Evolutionary conservation across 92 coral and sea anemone species (phyloP).

Genomic region (Chrysogorgia sp.): DNA sequence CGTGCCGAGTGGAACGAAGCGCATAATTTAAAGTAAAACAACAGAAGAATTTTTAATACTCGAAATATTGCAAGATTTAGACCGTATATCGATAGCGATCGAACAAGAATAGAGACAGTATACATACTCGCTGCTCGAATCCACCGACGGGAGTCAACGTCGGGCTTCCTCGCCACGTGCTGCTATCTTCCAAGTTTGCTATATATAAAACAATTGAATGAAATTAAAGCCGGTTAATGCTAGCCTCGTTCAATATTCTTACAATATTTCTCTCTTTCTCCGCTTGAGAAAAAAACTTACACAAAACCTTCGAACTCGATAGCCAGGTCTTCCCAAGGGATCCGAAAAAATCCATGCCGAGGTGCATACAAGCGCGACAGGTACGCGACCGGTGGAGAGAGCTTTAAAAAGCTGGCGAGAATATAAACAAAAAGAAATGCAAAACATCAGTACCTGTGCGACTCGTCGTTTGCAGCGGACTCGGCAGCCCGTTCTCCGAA

Average conservation of each 20-base stretch:
- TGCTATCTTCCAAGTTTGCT: conserved; percentile 88
- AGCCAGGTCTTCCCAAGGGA: conserved; percentile 4
- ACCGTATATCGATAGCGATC: not conserved
- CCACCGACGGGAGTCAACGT: conserved; percentile 41
- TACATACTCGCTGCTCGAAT: conserved; percentile 28
- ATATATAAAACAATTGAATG: conserved; percentile 12
- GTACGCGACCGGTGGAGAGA: conserved; percentile 17
- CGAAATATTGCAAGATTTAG: not conserved
- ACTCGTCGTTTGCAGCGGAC: conserved; percentile 78
- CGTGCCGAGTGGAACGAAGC: conserved; percentile 16
- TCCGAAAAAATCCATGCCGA: conserved; percentile 37
- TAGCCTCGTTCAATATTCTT: not conserved
- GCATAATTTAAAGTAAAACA: not conserved
- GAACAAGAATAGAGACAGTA: not conserved
- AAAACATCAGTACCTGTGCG: conserved; percentile 90
- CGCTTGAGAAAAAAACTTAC: too few species aligned
- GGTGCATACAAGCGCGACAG: not conserved
- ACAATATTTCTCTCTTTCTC: not conserved
- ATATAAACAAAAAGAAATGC: conserved; percentile 26
- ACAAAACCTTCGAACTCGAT: not conserved
- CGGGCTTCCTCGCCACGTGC: conserved; percentile 94
- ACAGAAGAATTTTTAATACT: not conserved
- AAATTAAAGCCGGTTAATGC: not conserved
- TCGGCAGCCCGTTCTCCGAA: conserved; percentile 92
- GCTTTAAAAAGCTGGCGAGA: conserved; percentile 2